Evolutionary conservation across 2,888 invertebrate genomes (phyloP).

Genomic region (Malacosoma neustria): DNA sequence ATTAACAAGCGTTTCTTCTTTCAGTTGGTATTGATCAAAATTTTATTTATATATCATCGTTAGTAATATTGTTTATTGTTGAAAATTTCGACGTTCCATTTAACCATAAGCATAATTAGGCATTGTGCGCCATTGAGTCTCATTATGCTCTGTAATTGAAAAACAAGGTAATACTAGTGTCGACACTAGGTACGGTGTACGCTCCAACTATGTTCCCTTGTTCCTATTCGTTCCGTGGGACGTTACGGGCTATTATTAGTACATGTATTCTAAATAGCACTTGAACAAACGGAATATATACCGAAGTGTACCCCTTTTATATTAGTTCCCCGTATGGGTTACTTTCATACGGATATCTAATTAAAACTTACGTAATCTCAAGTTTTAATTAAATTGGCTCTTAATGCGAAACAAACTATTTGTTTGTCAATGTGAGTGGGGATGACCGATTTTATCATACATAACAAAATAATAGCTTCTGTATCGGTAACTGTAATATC

Average conservation of each 20-base stretch:
- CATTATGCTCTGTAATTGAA: no score
- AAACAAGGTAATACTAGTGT: no score
- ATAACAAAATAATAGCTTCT: not conserved
- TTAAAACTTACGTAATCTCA: slow-evolving; percentile 37
- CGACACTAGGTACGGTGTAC: no score
- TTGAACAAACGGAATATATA: slow-evolving; percentile 4
- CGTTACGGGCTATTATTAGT: no score
- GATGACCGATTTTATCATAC: not conserved
- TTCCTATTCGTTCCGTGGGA: slow-evolving; percentile 7
- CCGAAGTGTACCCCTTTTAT: slow-evolving; percentile 3
- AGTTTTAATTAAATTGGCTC: slow-evolving; percentile 37
- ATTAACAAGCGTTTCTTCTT: no score
- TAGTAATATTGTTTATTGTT: no score
- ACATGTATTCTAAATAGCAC: slow-evolving; percentile 7
- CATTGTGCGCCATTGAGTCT: no score
- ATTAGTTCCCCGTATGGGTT: slow-evolving; percentile 5
- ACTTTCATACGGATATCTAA: slow-evolving; percentile 20
- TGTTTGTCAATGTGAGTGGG: slow-evolving; percentile 7
- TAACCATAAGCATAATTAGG: no score
- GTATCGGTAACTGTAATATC: not conserved
- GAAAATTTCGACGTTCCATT: no score
- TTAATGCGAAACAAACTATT: slow-evolving; percentile 32
- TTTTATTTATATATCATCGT: no score
- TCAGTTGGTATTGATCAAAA: no score
- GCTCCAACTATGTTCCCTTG: no score